Base-by-base conservation (phyloP, 2,888 invertebrate species). In the Aspidiotus rigidus region DNA sequence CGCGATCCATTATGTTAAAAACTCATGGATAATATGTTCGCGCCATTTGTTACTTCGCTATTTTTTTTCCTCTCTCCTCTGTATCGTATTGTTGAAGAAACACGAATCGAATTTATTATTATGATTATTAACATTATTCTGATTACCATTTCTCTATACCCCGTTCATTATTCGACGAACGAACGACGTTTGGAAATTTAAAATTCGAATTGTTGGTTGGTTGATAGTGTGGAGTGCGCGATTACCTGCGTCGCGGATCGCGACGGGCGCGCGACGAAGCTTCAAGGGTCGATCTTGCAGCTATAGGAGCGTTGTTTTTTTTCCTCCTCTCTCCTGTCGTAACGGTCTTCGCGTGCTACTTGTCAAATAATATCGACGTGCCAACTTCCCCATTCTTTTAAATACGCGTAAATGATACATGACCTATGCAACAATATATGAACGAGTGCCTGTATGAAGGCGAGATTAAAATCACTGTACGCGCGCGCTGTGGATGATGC, bases 71-170 rank as follows among this genome's bases (percentile, higher is more conserved):
- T 6, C n/a, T 67, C 59, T 67, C 59, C 59, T 67, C 60, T 60
- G 60, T 42, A 28, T 28, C 59, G 16, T 44, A 17, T 66, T 57
- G 59, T 67, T 28, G 28, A 28, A 10, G 67, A 60, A 60, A 67
- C 67, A 67, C 67, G 67, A 67, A 67, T 67, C 67, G 67, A 67
- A 67, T 67, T 67, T 67, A 67, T 67, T 67, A 67, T 67, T 41
- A 66, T 57, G 55, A 66, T 66, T 40, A 66, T 56, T 57, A 66
- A 55, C 55, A 66, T 67, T 67, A 67, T 59, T 59, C 59, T 59
- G 16, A 59, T 28, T 59, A 59, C 16, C 59, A 59, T 59, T 59
- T 59, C 17, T 55, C 17, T 55, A 42, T 67, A 67, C 67, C 67
- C 67, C 67, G 59, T 67, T 59, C 60, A 49, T 67, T 59, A 67